Conservation (phyloP, 2,888 invertebrate genomes). For the Cryptops parisi region DNA sequence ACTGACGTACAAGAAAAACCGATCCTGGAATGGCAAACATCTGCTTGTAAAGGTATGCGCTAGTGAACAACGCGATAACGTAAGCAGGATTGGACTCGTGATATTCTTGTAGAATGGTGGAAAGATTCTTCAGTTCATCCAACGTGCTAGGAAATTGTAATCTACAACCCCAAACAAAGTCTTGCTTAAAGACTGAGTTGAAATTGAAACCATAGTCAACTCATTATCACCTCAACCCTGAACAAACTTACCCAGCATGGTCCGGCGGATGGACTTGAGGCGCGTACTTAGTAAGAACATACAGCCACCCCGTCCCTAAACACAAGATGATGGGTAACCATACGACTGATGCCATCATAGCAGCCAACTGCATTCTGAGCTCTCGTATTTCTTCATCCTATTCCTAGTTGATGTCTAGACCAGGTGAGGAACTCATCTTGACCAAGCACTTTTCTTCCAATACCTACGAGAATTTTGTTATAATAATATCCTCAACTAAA, state of each 20-base stretch:
- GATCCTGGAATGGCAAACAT: conserved; percentile 48
- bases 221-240: not conserved
- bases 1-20: conserved; percentile 41
- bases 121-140: conserved; percentile 32
- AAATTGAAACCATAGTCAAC: not conserved
- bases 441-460: too few species aligned
- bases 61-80: conserved; percentile 38
- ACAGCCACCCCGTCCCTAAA: conserved; percentile 23
- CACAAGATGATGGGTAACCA: conserved; percentile 18
- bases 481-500: too few species aligned
- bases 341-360: conserved; percentile 11
- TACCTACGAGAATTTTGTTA: too few species aligned
- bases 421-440: too few species aligned
- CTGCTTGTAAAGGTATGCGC: conserved; percentile 45
- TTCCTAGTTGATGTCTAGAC: too few species aligned
- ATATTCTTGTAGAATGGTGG: conserved; percentile 33
- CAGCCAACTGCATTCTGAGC: too few species aligned
- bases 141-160: conserved; percentile 36
- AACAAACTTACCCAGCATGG: not conserved
- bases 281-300: conserved; percentile 20
- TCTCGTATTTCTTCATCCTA: too few species aligned
- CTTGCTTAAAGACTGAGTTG: not conserved
- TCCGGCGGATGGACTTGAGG: conserved; percentile 3
- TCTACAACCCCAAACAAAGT: not conserved
- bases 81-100: conserved; percentile 36